A percentile compares a stretch with the other conserved stretches of the same genome.
phyloP scores from a whole-genome alignment of 2,113 vertebrate species.

The Oriolus oriolus region DNA sequence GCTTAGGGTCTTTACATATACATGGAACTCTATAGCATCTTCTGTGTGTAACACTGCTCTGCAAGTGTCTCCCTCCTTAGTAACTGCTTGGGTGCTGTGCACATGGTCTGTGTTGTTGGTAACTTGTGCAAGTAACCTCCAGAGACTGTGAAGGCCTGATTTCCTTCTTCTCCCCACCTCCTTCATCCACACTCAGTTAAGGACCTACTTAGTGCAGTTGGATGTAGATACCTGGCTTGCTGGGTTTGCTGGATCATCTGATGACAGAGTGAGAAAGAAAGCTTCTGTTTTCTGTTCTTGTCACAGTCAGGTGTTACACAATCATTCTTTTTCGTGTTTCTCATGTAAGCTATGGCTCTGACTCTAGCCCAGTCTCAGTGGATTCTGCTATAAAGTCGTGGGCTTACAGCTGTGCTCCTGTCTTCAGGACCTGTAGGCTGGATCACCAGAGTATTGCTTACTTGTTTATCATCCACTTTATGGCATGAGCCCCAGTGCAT shows the following conservation, averaged over 20 bases:
- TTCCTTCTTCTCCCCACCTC: not conserved
- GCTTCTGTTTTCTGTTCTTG: not conserved
- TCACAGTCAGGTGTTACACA: not conserved
- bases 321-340: not conserved
- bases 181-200: not conserved
- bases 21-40: not conserved
- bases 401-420: not conserved
- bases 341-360: not conserved
- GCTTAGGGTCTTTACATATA: not conserved
- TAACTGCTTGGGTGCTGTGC: not conserved
- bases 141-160: not conserved
- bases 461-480: not conserved
- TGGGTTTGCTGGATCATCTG: not conserved
- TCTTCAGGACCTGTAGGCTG: not conserved
- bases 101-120: not conserved
- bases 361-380: not conserved
- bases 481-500: not conserved
- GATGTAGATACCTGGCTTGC: not conserved
- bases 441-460: not conserved
- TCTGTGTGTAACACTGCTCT: not conserved
- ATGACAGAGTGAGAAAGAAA: not conserved
- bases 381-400: not conserved
- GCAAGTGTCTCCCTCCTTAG: not conserved
- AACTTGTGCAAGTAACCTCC: not conserved
- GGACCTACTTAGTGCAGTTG: not conserved